Base-by-base conservation (phyloP, 2,797 vertebrate species). In the Myotis pilosus region DNA sequence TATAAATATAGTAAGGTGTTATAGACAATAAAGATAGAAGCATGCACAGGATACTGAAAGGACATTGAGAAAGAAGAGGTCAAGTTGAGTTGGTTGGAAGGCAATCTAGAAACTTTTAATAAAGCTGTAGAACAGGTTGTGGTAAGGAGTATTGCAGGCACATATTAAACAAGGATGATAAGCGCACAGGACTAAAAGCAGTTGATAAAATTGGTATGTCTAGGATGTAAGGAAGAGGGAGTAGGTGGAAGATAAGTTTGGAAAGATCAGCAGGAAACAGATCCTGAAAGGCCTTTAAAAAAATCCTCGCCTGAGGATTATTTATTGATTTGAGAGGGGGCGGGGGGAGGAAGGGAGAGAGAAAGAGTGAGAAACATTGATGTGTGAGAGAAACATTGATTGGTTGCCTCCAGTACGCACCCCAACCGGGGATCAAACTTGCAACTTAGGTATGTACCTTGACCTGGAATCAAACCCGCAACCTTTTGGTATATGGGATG, bases 1-100 rank as follows among this genome's bases (percentile, higher is more conserved):
- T 44, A 53, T 64, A 90, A 94, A 38, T 71, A 60, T 47, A 92
- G 55, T 64, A 85, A 92, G 57, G 9, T 85, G 16, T 84, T 84
- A 53, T 2, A 94, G 72, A 38, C 30, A 92, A n/a, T 60, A 79
- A 87, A 80, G 51, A 75, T 92, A 9, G 30, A 78, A 83, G 41
- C 22, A 53, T 66, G 4, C 36, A 41, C 20, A 90, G 38, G 22
- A 30, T 60, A 53, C 5, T 51, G 15, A 81, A 25, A 79, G 20
- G 17, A 25, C 51, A 57, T 60, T 57, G 87, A 69, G 17, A 87
- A 84, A 75, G 8, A 84, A 84, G 57, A 84, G 55, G 66, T 57
- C 84, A 89, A 55, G 36, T 89, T 89, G 75, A 33, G 25, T 85
- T 94, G 38, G 60, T 36, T 91, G 23, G 47, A 81, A 23, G 16